Conservation (phyloP, 2,888 invertebrate species). For the Adineta ricciae region DNA sequence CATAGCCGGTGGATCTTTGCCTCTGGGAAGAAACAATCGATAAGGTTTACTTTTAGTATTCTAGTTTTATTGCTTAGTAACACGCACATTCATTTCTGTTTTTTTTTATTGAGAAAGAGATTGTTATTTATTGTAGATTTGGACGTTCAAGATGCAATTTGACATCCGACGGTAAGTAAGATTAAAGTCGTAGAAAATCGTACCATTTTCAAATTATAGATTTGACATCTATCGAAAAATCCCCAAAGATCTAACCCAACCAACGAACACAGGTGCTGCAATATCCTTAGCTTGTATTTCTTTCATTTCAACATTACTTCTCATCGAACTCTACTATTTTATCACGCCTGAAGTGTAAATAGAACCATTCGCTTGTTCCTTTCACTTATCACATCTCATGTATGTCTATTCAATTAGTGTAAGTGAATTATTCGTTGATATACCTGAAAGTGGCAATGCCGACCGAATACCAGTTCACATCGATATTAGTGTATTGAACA, state of each 20-base stretch:
- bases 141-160: conserved; percentile 28
- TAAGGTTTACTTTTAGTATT: too few relatives aligned
- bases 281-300: conserved; percentile 54
- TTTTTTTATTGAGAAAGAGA: too few relatives aligned
- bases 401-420: conserved; percentile 46
- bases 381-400: neutral
- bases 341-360: conserved; percentile 54
- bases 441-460: conserved; percentile 50
- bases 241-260: conserved; percentile 58
- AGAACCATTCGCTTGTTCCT: neutral
- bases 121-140: neutral
- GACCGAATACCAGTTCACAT: conserved; percentile 54
- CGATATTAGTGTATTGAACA: conserved; percentile 53
- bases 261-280: conserved; percentile 54
- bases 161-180: conserved; percentile 29
- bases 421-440: conserved; percentile 56
- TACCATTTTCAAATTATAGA: too few relatives aligned
- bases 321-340: conserved; percentile 53
- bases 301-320: conserved; percentile 53
- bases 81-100: neutral
- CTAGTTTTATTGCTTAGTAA: too few relatives aligned
- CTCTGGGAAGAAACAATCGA: too few relatives aligned
- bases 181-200: too few relatives aligned
- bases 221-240: conserved; percentile 57
- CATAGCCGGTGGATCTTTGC: too few relatives aligned